Base-by-base conservation (phyloP, 1,140 invertebrate genomes). In the Drosophila repletoides region DNA sequence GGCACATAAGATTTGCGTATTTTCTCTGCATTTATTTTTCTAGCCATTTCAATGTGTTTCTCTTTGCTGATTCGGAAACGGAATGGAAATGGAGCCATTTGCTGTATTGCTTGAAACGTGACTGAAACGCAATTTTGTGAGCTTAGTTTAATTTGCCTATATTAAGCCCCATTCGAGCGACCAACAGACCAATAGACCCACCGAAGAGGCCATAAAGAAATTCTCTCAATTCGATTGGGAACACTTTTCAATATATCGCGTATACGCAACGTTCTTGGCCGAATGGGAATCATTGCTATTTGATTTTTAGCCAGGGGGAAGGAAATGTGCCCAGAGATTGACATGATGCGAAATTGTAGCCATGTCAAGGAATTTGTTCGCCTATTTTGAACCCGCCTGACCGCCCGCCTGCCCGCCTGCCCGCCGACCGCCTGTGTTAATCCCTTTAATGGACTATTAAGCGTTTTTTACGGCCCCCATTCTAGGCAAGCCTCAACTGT, bases 361-460 rank as follows among this genome's bases (percentile, higher is more conserved):
- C 64, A 77, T 76, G 64, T 70, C 71, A 40, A 55, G 69, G 71
- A 83, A 69, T 83, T 76, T 76, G 73, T 73, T 77, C 60, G 68
- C 52, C 65, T 61, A 56, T 64, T 63, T 63, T 56, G 38, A 38
- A 5, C 29, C 19, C 3, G 24, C 51, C 46, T 14, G 51, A 19
- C 19, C 45, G n/a, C 41, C 12, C n/a, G n/a, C n/a, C n/a, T n/a
- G 33, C 28, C 22, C 3, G 24, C 51, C 46, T 14, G 51, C 22
- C 19, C 45, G n/a, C 41, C 12, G 21, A n/a, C 49, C 24, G 49
- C 70, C 53, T 41, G 66, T 80, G 81, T 80, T 86, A 86, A 86
- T 86, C 80, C 81, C 69, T 86, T 86, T 86, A 86, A 86, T 86
- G 81, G 80, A 86, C 80, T 86, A 86, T 86, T 86, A 86, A 86